Evolutionary conservation across 2,113 vertebrate genomes (phyloP), one percentile per base, ranked within the genome.

Genomic region (Chloroceryle aenea): DNA sequence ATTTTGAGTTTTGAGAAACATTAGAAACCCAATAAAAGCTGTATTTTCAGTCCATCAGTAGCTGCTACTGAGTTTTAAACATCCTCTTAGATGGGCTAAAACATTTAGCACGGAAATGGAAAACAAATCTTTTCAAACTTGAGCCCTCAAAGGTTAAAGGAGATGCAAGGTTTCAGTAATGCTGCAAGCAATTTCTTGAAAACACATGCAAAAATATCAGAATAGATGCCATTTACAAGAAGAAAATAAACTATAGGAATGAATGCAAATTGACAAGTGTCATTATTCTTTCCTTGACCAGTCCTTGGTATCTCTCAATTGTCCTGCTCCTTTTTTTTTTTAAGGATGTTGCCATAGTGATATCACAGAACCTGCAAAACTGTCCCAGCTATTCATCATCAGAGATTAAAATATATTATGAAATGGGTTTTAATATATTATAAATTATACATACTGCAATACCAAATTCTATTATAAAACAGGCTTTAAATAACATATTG

Each of bases 371-470:
- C 89, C 79, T 95, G 71, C 47, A 86, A 92, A 97, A 87, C 88
- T 88, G 90, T 61, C 94, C 94, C 67, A 91, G 83, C 79, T 91
- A 97, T 97, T 97, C 91, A 95, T 98, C 95, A 96, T 40, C 13
- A 16, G 74, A 96, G 93, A 96, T 84, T 97, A 97, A 97, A 92
- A 97, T 97, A 89, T 75, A 91, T 96, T 97, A 96, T 91, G 85
- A 97, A 96, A 97, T 90, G 62, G 48, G 66, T 53, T 97, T 76
- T 91, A 95, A 93, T 94, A 87, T 94, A 90, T 75, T 93, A 94
- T 97, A 96, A 97, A 97, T 97, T 92, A 71, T 64, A 97, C 43
- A 92, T 94, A 62, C 40, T 78, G 92, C 86, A 97, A 92, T 89
- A 94, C 34, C 90, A 95, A 90, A 92, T 94, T 96, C 95, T 92